Conservation (phyloP, 2,797 vertebrate genomes). For the Brachyalestes nurse region DNA sequence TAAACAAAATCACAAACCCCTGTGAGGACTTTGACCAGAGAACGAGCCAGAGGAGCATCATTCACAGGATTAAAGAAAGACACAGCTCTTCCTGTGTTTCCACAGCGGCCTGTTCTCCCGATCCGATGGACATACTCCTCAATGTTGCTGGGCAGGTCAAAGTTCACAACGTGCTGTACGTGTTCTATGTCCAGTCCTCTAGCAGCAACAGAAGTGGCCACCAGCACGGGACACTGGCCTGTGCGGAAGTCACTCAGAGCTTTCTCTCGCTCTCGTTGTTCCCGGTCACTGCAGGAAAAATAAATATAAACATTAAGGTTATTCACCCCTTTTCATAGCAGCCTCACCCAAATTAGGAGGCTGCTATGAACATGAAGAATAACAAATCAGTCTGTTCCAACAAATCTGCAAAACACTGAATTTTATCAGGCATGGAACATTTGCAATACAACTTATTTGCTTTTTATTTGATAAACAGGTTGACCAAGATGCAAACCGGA, state of each 20-base stretch:
- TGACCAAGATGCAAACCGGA: too few relatives aligned
- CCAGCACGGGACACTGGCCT: slow-evolving; percentile 87
- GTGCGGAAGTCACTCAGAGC: slow-evolving; percentile 88
- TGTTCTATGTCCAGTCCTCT: slow-evolving; percentile 94
- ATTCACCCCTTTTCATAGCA: neutral
- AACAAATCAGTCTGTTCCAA: neutral
- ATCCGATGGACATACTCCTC: slow-evolving; percentile 96
- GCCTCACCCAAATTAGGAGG: neutral
- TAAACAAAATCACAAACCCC: slow-evolving; percentile 70
- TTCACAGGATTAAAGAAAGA: slow-evolving; percentile 85
- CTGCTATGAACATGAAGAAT: neutral
- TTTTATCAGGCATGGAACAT: too few relatives aligned
- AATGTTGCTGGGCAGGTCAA: slow-evolving; percentile 87
- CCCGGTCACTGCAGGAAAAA: slow-evolving; percentile 80
- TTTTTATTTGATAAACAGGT: too few relatives aligned
- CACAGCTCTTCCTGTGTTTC: slow-evolving; percentile 87
- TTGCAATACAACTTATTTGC: too few relatives aligned
- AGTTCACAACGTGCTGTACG: slow-evolving; percentile 94
- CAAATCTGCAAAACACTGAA: too few relatives aligned
- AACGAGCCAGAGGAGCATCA: slow-evolving; percentile 71
- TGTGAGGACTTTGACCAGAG: slow-evolving; percentile 85
- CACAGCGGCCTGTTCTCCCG: slow-evolving; percentile 93
- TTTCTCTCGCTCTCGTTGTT: slow-evolving; percentile 88
- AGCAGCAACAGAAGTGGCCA: slow-evolving; percentile 94
- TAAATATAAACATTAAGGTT: neutral